A percentile compares a stretch with the other conserved stretches of the same genome.
These are phyloP conservation scores for Pedetes capensis DNA, from an alignment of 2,113 vertebrate genomes.

Conservation along the genomic window DNA sequence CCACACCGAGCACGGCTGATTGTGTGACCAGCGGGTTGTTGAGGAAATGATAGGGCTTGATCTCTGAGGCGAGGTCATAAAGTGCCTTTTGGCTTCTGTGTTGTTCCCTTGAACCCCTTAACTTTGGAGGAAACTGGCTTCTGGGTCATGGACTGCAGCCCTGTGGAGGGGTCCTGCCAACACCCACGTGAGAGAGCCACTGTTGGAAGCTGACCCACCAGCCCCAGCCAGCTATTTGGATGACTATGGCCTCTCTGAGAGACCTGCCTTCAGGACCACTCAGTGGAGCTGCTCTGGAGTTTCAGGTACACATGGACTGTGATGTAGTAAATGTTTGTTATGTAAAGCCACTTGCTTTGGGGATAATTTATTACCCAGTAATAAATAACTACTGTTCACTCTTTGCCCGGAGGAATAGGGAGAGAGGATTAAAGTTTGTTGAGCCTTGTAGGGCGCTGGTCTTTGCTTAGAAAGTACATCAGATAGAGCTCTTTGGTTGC, in stretches of 20 bases:
- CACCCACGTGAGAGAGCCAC: rapidly evolving
- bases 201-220: background rate
- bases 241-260: background rate
- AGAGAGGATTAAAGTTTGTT: background rate
- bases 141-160: too few relatives aligned
- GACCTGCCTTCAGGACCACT: background rate
- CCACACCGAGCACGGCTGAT: too few relatives aligned
- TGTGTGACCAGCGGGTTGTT: too few relatives aligned
- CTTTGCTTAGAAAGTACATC: background rate
- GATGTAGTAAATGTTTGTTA: background rate
- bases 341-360: background rate
- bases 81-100: too few relatives aligned
- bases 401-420: background rate
- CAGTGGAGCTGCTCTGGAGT: background rate
- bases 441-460: background rate
- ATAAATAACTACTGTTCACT: background rate
- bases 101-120: too few relatives aligned
- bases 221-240: too few relatives aligned
- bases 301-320: background rate
- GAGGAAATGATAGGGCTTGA: too few relatives aligned
- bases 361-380: background rate
- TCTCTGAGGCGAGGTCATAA: too few relatives aligned
- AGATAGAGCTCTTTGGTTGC: background rate
- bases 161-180: background rate
- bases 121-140: too few relatives aligned